Evolutionary conservation across 2,113 vertebrate species (phyloP), one percentile per base, ranked within the genome.

Genomic region (Tiliqua scincoides): DNA sequence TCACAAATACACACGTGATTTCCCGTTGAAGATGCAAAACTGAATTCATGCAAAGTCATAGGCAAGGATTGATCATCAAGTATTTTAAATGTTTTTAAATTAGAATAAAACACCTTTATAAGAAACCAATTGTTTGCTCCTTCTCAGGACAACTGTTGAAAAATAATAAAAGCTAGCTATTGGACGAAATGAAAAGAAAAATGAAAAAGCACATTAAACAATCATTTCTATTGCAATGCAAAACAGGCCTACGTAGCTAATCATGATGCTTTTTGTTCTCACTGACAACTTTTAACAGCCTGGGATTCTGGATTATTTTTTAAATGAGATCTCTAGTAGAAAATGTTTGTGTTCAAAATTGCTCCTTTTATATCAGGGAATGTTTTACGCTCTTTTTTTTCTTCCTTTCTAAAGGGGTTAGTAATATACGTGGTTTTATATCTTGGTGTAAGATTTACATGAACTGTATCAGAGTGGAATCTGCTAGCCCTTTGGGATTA

Each of bases 181-280:
- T 89, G 17, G 65, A 83, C 86, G 2, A 18, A 89, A 68, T 27
- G 1, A 9, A 76, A n/a, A 48, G 4, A 62, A 88, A n/a, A 76
- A 6, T 84, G 54, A 68, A 30, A 87, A 11, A 52, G 14, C 68
- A 57, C 0, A 17, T 82, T 48, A 72, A 20, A 48, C 70, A 57
- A 48, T 75, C 57, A 75, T 63, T 85, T 84, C 21, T 89, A 4
- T 70, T 82, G 18, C 1, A 59, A 4, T 54, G 11, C 59, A 87
- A 83, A 88, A 79, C 37, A 80, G 63, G 72, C 88, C 18, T 88
- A 25, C 79, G 75, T 62, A 61, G 35, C 57, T 78, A 88, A 81
- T 9, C 1, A 79, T 70, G 27, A 83, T 90, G 65, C 4, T 14
- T 71, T 82, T 83, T 75, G 35, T 80, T 35, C 10, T 89, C 15